These are phyloP conservation scores for Himantopus leucocephalus DNA, from an alignment of 2,113 vertebrate species.

Conservation along the genomic window DNA sequence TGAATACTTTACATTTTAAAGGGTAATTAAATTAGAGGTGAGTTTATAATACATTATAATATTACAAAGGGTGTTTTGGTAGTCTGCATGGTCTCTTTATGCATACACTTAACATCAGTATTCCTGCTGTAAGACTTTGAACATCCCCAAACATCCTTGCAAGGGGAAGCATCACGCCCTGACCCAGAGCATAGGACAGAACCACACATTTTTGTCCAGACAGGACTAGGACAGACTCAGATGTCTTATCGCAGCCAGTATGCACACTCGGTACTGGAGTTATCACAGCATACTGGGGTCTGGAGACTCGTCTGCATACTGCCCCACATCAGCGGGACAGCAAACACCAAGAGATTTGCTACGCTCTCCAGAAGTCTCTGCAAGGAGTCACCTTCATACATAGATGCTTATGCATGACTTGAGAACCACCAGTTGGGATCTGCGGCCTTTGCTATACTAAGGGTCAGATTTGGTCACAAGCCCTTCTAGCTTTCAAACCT, in stretches of 20 bases:
- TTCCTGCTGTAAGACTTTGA: background rate
- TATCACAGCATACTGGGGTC: background rate
- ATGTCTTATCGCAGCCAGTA: background rate
- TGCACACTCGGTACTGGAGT: background rate
- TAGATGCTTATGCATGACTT: background rate
- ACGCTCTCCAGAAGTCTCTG: background rate
- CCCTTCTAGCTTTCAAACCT: background rate
- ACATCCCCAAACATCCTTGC: background rate
- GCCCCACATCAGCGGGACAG: background rate
- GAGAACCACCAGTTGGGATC: background rate
- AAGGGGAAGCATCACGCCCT: background rate
- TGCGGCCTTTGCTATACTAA: background rate
- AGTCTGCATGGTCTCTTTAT: background rate
- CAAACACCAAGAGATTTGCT: background rate
- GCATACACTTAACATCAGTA: background rate
- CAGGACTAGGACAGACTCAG: background rate
- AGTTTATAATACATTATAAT: background rate
- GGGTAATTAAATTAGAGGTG: conserved; percentile 16
- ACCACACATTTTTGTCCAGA: background rate
- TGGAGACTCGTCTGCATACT: background rate
- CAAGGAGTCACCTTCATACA: background rate
- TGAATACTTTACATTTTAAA: conserved; percentile 48
- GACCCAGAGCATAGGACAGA: background rate
- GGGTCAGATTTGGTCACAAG: background rate
- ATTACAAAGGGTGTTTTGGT: background rate